Base-by-base conservation (phyloP, 1,140 invertebrate genomes). In the Nasonia giraulti region DNA sequence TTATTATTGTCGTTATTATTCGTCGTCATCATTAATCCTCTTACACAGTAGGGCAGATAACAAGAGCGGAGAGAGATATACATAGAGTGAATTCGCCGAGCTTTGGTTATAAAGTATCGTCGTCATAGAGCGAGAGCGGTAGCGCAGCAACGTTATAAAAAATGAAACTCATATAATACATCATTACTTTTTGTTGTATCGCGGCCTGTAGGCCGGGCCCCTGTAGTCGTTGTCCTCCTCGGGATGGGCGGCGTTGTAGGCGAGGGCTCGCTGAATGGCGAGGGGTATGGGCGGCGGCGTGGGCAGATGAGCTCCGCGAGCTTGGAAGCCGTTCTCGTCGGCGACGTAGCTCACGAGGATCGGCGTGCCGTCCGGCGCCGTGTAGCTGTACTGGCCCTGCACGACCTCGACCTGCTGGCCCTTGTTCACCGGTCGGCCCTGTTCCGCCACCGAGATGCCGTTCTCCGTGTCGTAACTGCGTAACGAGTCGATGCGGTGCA, bases 351-450 rank as follows among this genome's bases (percentile, higher is more conserved):
- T 95, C 1, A 98, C 92, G 1, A 94, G 93, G 85, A 97, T 96
- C 31, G 96, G 94, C 69, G 95, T 96, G 79, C 97, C 97, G 88
- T 97, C 96, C 1, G 96, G 96, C 17, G 96, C 96, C 0, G 96
- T 97, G 90, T 97, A 98, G 75, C 96, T 96, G 85, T 94, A 97
- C n/a, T 94, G 95, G 66, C 96, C 96, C 89, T 95, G 94, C 95
- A 96, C 89, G 95, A 91, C 74, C 93, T 95, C 77, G 94, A 96
- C 89, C 44, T 74, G 86, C 7, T 89, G 87, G 6, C 93, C 93
- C 5, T 87, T 91, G 93, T 93, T 96, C 94, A 91, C 96, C 91
- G 76, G 95, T 93, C 91, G 93, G 90, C 93, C 93, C 82, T 91
- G 89, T 85, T 93, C 92, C 7, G 92, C 91, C 37, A 93, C 92